Evolutionary conservation across 2,797 vertebrate genomes (phyloP), one percentile per base, ranked within the genome.

Genomic region (Pseudotriccus pelzelni): DNA sequence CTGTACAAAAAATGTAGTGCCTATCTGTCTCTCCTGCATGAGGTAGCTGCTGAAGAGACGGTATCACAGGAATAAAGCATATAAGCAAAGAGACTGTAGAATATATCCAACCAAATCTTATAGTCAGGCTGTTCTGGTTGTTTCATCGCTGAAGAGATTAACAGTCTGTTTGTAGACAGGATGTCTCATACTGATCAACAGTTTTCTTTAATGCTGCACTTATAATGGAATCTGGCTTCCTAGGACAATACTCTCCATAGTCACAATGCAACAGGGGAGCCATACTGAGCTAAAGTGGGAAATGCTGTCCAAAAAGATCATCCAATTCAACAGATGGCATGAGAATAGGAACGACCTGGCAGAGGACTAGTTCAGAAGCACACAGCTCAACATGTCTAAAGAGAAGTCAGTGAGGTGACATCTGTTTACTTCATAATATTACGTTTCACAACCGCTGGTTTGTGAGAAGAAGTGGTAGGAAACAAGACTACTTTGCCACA

Each of bases 251-350:
- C n/a, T 66, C 47, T 52, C 37, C 56, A 50, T 23, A 79, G 24
- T 50, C 44, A 20, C 22, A 10, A 27, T 0, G 1, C 2, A 15
- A 72, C 36, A 84, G n/a, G 86, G 58, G 20, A 91, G 49, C 30
- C 73, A 36, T 25, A 62, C 0, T 67, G 80, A 93, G 62, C 25
- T 75, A 59, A 60, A 16, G 10, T 58, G 21, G 84, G 47, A 94
- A 43, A 16, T 69, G 59, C 70, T 76, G 39, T 49, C 59, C 67
- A 63, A 67, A 77, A 81, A 73, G 60, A 84, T 69, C 52, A 81
- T 81, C 60, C 84, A 91, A 32, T 88, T 86, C 94, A 93, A 95
- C 85, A 94, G 77, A 97, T 78, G 83, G 85, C 77, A 94, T 2
- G 18, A 90, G 85, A 96, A 94, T 27, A 73, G 59, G 24, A 44